phyloP scores from a whole-genome alignment of 2,888 invertebrate genomes.

The Meteorus colon region DNA sequence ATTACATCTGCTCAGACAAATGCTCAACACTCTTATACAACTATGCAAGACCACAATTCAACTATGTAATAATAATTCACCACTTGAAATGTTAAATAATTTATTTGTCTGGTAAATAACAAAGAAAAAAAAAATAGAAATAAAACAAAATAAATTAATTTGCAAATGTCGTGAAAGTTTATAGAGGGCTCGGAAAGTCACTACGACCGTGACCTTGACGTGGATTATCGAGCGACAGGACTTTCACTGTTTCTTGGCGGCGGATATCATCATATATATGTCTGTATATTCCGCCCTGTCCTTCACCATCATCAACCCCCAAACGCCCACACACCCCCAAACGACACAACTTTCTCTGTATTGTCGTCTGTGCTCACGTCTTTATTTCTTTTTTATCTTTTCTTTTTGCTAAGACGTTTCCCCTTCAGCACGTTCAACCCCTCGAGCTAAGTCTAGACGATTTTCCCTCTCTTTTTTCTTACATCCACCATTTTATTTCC shows the following conservation, averaged over 20 bases:
- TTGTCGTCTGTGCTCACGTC: not conserved
- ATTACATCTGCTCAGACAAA: not conserved
- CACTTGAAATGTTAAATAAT: not conserved
- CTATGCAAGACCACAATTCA: no score
- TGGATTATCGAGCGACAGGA: conserved; percentile 70
- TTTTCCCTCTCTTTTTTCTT: conserved; percentile 40
- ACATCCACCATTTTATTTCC: conserved; percentile 21
- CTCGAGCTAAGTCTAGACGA: conserved; percentile 61
- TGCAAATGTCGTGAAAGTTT: conserved; percentile 51
- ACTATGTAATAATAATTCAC: no score
- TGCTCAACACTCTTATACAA: no score
- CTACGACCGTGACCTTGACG: conserved; percentile 70
- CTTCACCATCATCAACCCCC: conserved; percentile 19
- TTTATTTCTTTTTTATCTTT: not conserved
- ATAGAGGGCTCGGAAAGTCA: not conserved
- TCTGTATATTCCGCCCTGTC: conserved; percentile 19
- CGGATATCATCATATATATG: not conserved
- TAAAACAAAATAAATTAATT: not conserved
- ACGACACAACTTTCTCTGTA: conserved; percentile 16
- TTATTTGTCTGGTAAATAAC: not conserved
- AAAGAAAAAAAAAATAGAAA: not conserved
- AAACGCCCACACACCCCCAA: not conserved
- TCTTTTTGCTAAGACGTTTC: conserved; percentile 13
- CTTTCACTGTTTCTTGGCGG: conserved; percentile 64
- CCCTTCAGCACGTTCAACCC: conserved; percentile 30